These are phyloP conservation scores for Uromys caudimaculatus DNA, from an alignment of 2,797 vertebrate species.

Conservation along the genomic window DNA sequence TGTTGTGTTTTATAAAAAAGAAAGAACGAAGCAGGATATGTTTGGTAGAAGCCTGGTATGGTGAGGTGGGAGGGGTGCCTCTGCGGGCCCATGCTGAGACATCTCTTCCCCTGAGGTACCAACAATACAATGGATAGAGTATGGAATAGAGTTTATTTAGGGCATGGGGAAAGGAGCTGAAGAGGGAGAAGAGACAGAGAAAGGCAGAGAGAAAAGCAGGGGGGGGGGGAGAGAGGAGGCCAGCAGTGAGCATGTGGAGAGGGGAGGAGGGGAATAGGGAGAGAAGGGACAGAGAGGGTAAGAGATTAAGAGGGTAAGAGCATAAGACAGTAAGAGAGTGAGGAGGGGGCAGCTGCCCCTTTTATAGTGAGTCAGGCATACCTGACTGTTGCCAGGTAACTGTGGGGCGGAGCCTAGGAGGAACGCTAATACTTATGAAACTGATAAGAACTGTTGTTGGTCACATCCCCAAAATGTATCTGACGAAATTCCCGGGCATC, in stretches of 20 bases:
- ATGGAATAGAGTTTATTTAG: background rate
- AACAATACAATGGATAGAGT: background rate
- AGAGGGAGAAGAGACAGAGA: no score
- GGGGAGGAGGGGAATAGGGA: background rate
- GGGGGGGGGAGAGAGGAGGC: no score
- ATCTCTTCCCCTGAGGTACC: background rate
- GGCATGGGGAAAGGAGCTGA: background rate
- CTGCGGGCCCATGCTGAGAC: background rate
- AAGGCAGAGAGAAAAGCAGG: no score
- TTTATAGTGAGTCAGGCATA: no score
- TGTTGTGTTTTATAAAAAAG: no score
- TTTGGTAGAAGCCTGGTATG: background rate
- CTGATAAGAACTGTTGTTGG: background rate
- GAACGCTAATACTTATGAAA: background rate
- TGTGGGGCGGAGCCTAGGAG: background rate
- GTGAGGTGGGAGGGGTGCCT: background rate
- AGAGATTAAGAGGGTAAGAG: background rate
- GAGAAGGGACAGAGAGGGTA: background rate
- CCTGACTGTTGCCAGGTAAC: no score
- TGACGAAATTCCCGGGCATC: background rate
- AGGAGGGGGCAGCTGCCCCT: background rate
- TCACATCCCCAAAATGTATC: background rate
- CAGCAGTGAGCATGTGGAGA: background rate
- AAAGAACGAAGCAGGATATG: background rate
- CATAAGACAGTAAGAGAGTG: no score